Base-by-base conservation (phyloP, 2,797 vertebrate genomes). In the Syngnathus rostellatus region DNA sequence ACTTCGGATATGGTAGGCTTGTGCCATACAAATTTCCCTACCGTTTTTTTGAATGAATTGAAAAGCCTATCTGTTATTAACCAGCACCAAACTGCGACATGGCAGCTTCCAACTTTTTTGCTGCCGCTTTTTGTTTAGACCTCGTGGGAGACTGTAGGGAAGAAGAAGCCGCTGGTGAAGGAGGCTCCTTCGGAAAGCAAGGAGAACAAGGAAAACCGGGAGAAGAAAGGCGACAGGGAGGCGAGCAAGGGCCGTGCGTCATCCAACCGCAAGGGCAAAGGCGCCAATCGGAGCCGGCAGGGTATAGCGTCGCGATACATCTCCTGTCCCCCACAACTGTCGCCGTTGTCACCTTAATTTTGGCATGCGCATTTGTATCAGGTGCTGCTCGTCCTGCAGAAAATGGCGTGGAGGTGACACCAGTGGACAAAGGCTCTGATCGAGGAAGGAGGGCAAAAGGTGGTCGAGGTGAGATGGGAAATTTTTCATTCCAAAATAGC, bases 91-190 rank as follows among this genome's bases (percentile, higher is more conserved):
- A 51, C 8, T 9, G 8, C n/a, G 9, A 37, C 21, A 62, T 21
- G 60, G 60, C 58, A 60, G 17, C 19, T 38, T 39, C 19, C 9
- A 16, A 59, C 31, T 31, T 8, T 25, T 45, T 25, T 25, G n/a
- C 58, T 45, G 2, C 45, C 41, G 19, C 40, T 61, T 61, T 54
- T 50, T 66, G n/a, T 66, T 65, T 75, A 98, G 96, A 95, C 94
- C 73, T 96, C 95, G 3, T 99, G 96, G 96, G 96, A 99, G 83
- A 98, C 95, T 0, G 96, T 98, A 62, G 95, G 95, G 38, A 98
- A 94, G 89, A 99, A 96, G 91, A 97, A 95, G 81, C 94, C 85
- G 69, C 84, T 94, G 79, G 93, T 91, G 76, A 99, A 97, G 76
- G 95, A 97, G 55, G 85, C 84, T 69, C 90, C 85, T 9, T 83